These are phyloP conservation scores for Notothenia coriiceps DNA, from an alignment of 2,113 vertebrate species.

Conservation along the genomic window DNA sequence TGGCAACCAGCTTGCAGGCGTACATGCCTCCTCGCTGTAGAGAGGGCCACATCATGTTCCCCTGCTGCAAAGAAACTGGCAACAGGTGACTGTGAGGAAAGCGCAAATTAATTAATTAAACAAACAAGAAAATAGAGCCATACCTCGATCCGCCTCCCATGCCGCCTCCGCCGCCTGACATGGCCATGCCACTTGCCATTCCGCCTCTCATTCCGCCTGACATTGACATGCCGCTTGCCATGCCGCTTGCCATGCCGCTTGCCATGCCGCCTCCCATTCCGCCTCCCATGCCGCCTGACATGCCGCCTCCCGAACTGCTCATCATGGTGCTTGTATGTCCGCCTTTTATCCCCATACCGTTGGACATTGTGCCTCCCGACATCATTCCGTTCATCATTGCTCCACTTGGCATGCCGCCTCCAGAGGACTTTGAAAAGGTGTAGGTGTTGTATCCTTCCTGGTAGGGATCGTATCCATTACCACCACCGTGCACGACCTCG, in stretches of 20 bases:
- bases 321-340: not conserved
- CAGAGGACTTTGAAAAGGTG: constrained; percentile 41
- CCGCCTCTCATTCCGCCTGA: not conserved
- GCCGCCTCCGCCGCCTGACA: not conserved
- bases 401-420: constrained; percentile 29
- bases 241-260: not conserved
- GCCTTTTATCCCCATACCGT: not conserved
- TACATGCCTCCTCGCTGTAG: not conserved
- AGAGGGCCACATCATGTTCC: not conserved
- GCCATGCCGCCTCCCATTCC: constrained; percentile 7
- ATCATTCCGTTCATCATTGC: constrained; percentile 30
- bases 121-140: not conserved
- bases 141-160: constrained; percentile 46
- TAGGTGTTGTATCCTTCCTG: constrained; percentile 62
- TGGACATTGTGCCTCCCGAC: constrained; percentile 1
- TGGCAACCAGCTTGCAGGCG: not conserved
- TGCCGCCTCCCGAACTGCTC: not conserved
- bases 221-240: not conserved
- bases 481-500: constrained; percentile 66
- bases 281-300: not conserved
- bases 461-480: constrained; percentile 67
- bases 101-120: not conserved
- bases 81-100: constrained; percentile 11
- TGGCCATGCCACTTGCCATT: not conserved
- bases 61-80: not conserved